Evolutionary conservation across 2,888 invertebrate genomes (phyloP), one percentile per base, ranked within the genome.

Genomic region (Cryptocheilus praepositus): DNA sequence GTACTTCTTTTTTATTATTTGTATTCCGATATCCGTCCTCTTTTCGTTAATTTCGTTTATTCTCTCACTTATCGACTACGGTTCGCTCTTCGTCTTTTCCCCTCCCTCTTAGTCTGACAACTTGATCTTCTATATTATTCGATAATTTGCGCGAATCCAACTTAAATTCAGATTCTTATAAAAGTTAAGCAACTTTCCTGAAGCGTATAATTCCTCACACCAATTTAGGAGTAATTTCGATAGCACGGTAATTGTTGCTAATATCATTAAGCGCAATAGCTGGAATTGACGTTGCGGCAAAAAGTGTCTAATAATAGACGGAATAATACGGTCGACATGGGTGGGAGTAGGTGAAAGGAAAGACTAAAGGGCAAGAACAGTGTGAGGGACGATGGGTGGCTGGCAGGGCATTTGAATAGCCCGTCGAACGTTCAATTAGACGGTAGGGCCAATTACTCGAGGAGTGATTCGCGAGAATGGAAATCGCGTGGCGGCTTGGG

Each of bases 391-490:
- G 45, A 28, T 22, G 52, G 49, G 58, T 18, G 22, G 18, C 15
- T 64, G 59, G 57, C 54, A 53, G 28, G 52, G 58, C 66, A 70
- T 74, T 70, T 70, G 62, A 78, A 70, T 69, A 63, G 62, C 55
- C 59, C 66, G 53, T 18, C 65, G 65, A 52, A 59, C 67, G 71
- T 75, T 81, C 74, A 74, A 79, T 80, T 81, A 75, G 59, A 73
- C 59, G 69, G 70, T 61, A 51, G 64, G 70, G 76, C 76, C 77
- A 82, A 82, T 81, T 82, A 80, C 73, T 66, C 69, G 73, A 68
- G 64, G 70, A 76, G 64, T 62, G 67, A 72, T 70, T 72, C 70
- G 72, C 57, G 52, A 58, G 64, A 70, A 72, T 67, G 70, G 72
- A 72, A 70, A 71, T 68, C 71, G 61, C 15, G 56, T 56, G 56